phyloP scores from a whole-genome alignment of 2,797 vertebrate genomes.

The Astyanax mexicanus region DNA sequence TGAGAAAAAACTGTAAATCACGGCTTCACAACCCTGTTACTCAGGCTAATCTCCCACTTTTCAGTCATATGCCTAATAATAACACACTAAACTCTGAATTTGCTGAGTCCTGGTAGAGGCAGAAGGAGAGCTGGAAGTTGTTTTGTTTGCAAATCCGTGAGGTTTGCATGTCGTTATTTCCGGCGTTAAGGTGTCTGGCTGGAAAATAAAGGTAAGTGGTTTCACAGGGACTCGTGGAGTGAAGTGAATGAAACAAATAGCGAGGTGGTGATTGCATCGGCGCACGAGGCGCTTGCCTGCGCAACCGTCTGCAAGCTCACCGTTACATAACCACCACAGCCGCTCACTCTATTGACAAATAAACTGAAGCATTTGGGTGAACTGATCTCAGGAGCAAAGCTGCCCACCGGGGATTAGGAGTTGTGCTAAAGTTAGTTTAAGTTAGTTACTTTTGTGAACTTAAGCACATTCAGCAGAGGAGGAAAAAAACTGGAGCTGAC shows the following conservation, averaged over 20 bases:
- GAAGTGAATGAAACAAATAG: slow-evolving; percentile 54
- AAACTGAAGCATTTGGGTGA: slow-evolving; percentile 36
- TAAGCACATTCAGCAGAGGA: slow-evolving; percentile 18
- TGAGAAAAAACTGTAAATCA: too few relatives aligned
- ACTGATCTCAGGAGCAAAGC: slow-evolving; percentile 27
- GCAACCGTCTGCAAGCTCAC: slow-evolving; percentile 52
- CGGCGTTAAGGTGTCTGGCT: slow-evolving; percentile 51
- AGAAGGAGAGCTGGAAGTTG: slow-evolving; percentile 30
- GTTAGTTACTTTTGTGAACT: neutral
- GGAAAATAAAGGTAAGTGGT: slow-evolving; percentile 61
- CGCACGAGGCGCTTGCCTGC: slow-evolving; percentile 41
- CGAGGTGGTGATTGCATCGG: slow-evolving; percentile 38
- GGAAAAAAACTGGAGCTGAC: neutral
- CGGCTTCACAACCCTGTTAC: slow-evolving; percentile 32
- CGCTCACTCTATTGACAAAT: slow-evolving; percentile 52
- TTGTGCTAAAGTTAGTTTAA: neutral
- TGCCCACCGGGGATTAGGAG: slow-evolving; percentile 18
- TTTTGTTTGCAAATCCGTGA: slow-evolving; percentile 55
- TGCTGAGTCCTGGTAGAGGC: slow-evolving; percentile 36
- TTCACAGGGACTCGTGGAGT: slow-evolving; percentile 55
- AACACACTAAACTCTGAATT: slow-evolving; percentile 42
- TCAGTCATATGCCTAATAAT: slow-evolving; percentile 26
- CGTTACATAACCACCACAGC: slow-evolving; percentile 48
- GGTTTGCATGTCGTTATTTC: slow-evolving; percentile 49
- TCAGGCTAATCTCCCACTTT: slow-evolving; percentile 24